Conservation (phyloP, 2,113 vertebrate genomes). For the Phrynosoma platyrhinos region DNA sequence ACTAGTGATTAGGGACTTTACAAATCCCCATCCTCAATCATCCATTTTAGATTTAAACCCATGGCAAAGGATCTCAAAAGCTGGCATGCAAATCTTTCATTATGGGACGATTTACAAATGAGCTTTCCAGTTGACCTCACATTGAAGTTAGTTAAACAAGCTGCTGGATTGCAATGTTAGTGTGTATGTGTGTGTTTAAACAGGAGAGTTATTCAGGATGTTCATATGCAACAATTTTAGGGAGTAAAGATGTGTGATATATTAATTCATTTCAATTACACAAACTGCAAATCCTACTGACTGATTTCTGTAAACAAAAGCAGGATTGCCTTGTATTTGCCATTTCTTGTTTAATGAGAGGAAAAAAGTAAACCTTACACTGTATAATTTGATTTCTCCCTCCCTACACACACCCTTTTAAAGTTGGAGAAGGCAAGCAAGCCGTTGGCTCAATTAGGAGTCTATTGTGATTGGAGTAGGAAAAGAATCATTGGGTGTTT, state of each 20-base stretch:
- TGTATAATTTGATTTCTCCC: constrained; percentile 29
- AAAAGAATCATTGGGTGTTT: neutral
- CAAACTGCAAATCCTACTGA: constrained; percentile 20
- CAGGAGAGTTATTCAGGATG: constrained; percentile 51
- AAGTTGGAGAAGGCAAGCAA: neutral
- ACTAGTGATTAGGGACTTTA: constrained; percentile 26
- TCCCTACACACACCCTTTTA: neutral
- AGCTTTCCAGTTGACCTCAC: constrained; percentile 6
- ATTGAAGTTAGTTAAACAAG: constrained; percentile 54
- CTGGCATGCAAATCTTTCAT: constrained; percentile 42
- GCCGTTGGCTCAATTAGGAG: neutral
- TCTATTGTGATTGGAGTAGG: neutral
- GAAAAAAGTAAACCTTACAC: neutral
- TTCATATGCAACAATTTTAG: constrained; percentile 50
- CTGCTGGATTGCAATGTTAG: constrained; percentile 27
- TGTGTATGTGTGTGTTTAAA: constrained; percentile 27
- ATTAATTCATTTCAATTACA: constrained; percentile 53
- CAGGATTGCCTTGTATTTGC: constrained; percentile 27
- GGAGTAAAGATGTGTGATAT: constrained; percentile 29
- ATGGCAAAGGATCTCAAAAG: constrained; percentile 49
- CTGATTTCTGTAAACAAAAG: constrained; percentile 37
- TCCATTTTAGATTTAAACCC: constrained; percentile 44
- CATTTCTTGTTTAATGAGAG: constrained; percentile 45
- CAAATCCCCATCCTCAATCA: constrained; percentile 43
- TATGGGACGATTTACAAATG: constrained; percentile 47